phyloP scores from a whole-genome alignment of 2,113 vertebrate genomes.

The Microcebus griseorufus region DNA sequence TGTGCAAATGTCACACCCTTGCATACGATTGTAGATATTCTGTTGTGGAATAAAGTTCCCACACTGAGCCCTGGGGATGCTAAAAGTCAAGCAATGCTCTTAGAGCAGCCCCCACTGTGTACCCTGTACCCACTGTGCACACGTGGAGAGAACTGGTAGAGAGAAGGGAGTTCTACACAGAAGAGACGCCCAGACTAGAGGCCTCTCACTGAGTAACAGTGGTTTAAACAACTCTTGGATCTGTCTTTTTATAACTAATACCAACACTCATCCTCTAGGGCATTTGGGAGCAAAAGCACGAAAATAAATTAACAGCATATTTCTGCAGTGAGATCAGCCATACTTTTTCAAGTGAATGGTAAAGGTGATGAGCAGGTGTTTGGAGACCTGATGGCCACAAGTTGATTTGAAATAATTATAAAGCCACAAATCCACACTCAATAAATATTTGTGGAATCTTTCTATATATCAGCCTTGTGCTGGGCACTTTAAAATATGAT shows the following conservation, averaged over 20 bases:
- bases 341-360: neutral
- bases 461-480: neutral
- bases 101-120: neutral
- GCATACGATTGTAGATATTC: neutral
- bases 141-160: neutral
- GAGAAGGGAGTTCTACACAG: neutral
- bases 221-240: neutral
- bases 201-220: neutral
- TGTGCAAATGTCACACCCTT: neutral
- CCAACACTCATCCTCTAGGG: neutral
- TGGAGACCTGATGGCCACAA: neutral
- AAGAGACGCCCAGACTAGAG: neutral
- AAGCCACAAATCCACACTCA: neutral
- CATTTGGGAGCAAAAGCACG: neutral
- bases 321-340: neutral
- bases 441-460: neutral
- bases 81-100: neutral
- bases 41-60: neutral
- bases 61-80: neutral
- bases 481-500: neutral
- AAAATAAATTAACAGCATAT: neutral
- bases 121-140: accelerated
- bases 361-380: neutral
- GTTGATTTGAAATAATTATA: slow-evolving; percentile 30
- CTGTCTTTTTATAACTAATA: neutral